These are phyloP conservation scores for Achatina immaculata DNA, from an alignment of 1,140 invertebrate species.

Conservation along the genomic window DNA sequence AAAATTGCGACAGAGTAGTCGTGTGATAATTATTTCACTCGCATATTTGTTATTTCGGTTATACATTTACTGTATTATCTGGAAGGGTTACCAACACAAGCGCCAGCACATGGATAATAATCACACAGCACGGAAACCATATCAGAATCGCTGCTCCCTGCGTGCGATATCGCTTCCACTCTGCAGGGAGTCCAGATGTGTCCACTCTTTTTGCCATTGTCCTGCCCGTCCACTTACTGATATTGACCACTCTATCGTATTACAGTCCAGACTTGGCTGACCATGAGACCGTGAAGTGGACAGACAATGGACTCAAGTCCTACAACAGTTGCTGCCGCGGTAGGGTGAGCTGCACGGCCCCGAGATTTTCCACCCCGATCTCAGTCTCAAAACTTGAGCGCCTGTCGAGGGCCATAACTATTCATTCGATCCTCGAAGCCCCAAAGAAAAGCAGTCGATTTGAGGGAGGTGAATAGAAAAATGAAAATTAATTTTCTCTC, in stretches of 20 bases:
- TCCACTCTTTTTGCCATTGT: constrained; percentile 28
- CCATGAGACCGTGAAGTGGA: constrained; percentile 4
- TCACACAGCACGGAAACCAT: background rate
- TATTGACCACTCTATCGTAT: constrained; percentile 33
- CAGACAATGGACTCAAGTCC: background rate
- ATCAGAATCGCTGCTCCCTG: background rate
- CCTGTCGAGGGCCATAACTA: constrained; percentile 19
- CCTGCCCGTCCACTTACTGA: background rate
- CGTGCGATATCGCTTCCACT: constrained; percentile 10
- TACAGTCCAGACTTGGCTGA: background rate
- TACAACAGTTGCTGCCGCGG: background rate
- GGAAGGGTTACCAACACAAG: too few relatives aligned
- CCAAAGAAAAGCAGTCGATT: constrained; percentile 26
- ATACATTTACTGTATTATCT: too few relatives aligned
- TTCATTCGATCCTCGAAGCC: background rate
- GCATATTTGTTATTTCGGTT: too few relatives aligned
- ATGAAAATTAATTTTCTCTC: constrained; percentile 31
- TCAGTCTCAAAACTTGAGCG: constrained; percentile 19
- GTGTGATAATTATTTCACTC: too few relatives aligned
- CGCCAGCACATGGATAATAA: too few relatives aligned
- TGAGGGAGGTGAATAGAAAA: constrained; percentile 11
- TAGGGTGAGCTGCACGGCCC: background rate
- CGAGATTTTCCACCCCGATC: background rate
- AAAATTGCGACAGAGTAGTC: too few relatives aligned
- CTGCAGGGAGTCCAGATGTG: constrained; percentile 33